These are phyloP conservation scores for Nomada fucata DNA, from an alignment of 2,888 invertebrate genomes.

Conservation along the genomic window DNA sequence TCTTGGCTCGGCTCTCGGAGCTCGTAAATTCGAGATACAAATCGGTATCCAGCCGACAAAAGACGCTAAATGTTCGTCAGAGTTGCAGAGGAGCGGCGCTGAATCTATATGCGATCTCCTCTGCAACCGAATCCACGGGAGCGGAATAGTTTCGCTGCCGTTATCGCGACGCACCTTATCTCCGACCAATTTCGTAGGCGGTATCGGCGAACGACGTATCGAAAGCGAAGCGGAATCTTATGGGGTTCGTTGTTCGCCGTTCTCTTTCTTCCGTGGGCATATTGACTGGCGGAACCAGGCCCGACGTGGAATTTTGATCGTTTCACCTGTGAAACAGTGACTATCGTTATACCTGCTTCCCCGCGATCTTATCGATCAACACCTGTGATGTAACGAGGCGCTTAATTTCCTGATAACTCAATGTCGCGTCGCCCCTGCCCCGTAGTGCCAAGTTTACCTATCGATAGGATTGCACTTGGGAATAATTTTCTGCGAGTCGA, in stretches of 20 bases:
- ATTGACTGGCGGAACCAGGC: too few species aligned
- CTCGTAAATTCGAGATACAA: slow-evolving; percentile 63
- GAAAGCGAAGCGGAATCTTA: slow-evolving; percentile 25
- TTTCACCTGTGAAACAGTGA: slow-evolving; percentile 33
- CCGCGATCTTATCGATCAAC: slow-evolving; percentile 51
- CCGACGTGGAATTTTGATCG: too few species aligned
- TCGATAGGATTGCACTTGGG: too few species aligned
- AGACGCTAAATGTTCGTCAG: slow-evolving; percentile 27
- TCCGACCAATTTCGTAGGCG: neutral
- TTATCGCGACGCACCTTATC: neutral
- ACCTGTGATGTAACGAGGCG: slow-evolving; percentile 37
- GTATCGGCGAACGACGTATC: slow-evolving; percentile 4
- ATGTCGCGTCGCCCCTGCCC: slow-evolving; percentile 17
- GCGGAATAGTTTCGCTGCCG: neutral
- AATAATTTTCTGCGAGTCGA: too few species aligned
- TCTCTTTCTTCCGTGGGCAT: too few species aligned
- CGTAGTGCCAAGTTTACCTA: neutral
- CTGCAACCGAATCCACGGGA: slow-evolving; percentile 18
- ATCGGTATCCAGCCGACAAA: slow-evolving; percentile 54
- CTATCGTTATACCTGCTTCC: slow-evolving; percentile 31
- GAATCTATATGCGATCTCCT: slow-evolving; percentile 5
- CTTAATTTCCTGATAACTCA: slow-evolving; percentile 45
- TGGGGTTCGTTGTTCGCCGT: neutral
- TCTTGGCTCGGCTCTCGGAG: slow-evolving; percentile 51
- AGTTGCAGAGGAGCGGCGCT: slow-evolving; percentile 3